Base-by-base conservation (phyloP, 2,797 vertebrate genomes). In the Mus caroli region DNA sequence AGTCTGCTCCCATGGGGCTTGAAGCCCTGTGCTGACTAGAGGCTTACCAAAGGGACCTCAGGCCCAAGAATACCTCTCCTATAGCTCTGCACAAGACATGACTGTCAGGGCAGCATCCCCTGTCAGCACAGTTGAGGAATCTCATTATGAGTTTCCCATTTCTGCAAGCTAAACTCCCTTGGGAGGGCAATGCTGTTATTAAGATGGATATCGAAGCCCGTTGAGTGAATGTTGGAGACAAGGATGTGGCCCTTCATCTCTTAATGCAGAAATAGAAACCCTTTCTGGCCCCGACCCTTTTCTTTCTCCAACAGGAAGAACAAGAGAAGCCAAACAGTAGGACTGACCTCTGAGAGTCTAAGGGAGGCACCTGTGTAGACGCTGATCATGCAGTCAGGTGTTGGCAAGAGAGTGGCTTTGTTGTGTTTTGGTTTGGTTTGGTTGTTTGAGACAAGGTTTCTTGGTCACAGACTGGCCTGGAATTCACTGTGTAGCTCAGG, bases 281-380 rank as follows among this genome's bases (percentile, higher is more conserved):
- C n/a, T 94, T 67, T 85, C 52, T 83, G 84, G 69, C 28, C 34
- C 40, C 83, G 37, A 60, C 60, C 37, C 52, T 95, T 92, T 37
- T 54, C 11, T 84, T 24, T 90, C 37, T 96, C 43, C 3, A 60
- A 90, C 24, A 94, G 34, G 88, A 92, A 82, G 69, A 95, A 58
- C 79, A 67, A 54, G 52, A 94, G 69, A 84, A 92, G 90, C 76
- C 34, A 37, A 85, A 94, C 71, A 85, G 58, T 28, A 11, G 43
- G 37, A 58, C 50, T 93, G 52, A 84, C 60, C 58, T 83, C 90
- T 80, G 77, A 92, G 78, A 31, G 52, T 52, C n/a, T 31, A 37
- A 58, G 28, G 2, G 14, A 71, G 40, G 17, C 31, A 12, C 12
- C n/a, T 73, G 60, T 79, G 62, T 13, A 22, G 46, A 78, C 15